Percentiles rank a stretch among this genome's conserved stretches.
Evolutionary conservation across 1,140 invertebrate species (phyloP).

Genomic region (Heterodera carotae): DNA sequence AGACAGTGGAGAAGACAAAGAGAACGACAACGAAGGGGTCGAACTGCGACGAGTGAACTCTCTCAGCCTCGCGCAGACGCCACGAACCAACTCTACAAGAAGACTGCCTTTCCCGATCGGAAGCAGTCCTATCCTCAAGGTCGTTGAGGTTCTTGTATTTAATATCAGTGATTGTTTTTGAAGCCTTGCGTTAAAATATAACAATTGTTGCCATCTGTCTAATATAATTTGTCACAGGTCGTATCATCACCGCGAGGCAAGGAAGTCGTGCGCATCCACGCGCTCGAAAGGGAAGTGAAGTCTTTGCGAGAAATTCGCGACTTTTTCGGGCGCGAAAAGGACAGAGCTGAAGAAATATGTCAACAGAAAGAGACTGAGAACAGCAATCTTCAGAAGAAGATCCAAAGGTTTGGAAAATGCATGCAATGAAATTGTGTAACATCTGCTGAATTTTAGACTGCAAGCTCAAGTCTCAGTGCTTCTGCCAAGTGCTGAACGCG

Average conservation of each 20-base stretch:
- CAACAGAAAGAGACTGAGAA: not conserved
- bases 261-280: conserved; percentile 1
- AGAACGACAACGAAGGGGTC: not conserved
- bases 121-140: not conserved
- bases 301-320: conserved; percentile 1
- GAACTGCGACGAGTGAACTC: not conserved
- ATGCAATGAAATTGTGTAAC: no score
- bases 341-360: not conserved
- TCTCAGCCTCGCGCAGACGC: not conserved
- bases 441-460: not conserved
- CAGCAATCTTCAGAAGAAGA: not conserved
- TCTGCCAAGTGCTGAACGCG: not conserved
- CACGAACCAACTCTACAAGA: not conserved
- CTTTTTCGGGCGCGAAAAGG: not conserved
- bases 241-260: not conserved
- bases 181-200: no score
- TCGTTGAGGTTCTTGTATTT: not conserved
- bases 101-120: not conserved
- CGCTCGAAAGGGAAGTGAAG: conserved; percentile 1
- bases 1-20: not conserved
- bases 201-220: no score
- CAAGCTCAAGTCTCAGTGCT: not conserved
- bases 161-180: not conserved
- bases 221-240: not conserved
- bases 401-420: not conserved